Conservation (phyloP, 2,113 vertebrate genomes). For the Dromiciops gliroides region DNA sequence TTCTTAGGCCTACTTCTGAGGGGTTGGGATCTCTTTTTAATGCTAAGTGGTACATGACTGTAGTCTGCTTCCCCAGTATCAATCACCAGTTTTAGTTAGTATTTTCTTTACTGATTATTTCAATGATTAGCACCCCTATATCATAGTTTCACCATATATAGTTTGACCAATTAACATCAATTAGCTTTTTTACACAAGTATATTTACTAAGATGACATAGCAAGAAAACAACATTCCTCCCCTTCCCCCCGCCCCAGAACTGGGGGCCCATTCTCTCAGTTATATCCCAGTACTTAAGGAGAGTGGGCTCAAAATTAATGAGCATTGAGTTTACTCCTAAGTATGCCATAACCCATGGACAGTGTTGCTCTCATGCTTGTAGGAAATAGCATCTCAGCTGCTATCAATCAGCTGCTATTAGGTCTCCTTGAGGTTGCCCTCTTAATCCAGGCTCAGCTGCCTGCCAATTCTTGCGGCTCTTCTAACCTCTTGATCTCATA, state of each 20-base stretch:
- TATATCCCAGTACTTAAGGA: no score
- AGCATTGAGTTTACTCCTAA: not conserved
- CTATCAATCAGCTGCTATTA: not conserved
- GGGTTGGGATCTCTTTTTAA: not conserved
- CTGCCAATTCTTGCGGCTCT: not conserved
- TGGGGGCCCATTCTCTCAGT: not conserved
- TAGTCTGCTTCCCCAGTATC: not conserved
- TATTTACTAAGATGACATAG: not conserved
- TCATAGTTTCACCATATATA: no score
- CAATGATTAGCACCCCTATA: not conserved
- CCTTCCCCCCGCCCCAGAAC: no score
- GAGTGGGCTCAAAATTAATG: not conserved
- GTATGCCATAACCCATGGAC: not conserved
- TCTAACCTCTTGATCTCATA: not conserved
- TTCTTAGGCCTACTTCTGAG: not conserved
- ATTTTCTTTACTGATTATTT: not conserved
- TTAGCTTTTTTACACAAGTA: not conserved
- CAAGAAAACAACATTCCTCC: not conserved
- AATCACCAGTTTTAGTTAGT: not conserved
- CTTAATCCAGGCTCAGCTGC: not conserved
- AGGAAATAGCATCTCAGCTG: not conserved
- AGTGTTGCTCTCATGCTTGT: not conserved
- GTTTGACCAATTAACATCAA: not conserved
- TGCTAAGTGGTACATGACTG: not conserved
- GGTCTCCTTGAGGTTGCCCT: not conserved